phyloP scores from a whole-genome alignment of 2,888 invertebrate genomes.

The Cheilosia vulpina region DNA sequence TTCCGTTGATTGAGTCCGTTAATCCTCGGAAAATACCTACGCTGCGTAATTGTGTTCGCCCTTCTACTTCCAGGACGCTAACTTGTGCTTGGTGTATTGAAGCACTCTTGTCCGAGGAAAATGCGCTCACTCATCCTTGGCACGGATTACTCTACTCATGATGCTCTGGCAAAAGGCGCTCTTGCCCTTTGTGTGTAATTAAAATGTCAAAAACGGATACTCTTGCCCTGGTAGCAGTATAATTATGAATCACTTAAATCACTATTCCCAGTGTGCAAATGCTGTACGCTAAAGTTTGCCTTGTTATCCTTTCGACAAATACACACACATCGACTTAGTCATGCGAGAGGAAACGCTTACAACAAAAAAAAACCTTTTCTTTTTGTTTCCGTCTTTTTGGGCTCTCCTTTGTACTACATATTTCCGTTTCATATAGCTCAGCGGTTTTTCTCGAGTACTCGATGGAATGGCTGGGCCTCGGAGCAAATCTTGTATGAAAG shows the following conservation, averaged over 20 bases:
- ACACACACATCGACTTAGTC: not conserved
- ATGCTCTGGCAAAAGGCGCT: not conserved
- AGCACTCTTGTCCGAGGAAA: constrained; percentile 6
- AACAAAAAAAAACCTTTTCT: not conserved
- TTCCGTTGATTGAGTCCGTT: constrained; percentile 32
- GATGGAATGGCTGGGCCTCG: constrained; percentile 17
- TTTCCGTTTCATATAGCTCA: constrained; percentile 22
- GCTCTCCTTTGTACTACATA: not conserved
- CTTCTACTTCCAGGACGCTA: not conserved
- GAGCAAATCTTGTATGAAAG: constrained; percentile 7
- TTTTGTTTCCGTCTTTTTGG: constrained; percentile 7
- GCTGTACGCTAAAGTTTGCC: constrained; percentile 21
- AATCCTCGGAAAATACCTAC: constrained; percentile 14
- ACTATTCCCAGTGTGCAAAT: constrained; percentile 2
- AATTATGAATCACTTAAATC: constrained; percentile 50
- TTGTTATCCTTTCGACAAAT: constrained; percentile 36
- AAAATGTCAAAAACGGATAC: constrained; percentile 54
- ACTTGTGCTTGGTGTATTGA: not conserved
- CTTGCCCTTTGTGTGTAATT: constrained; percentile 43
- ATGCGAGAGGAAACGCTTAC: not conserved
- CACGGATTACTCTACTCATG: constrained; percentile 19
- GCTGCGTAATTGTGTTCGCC: constrained; percentile 20
- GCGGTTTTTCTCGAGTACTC: constrained; percentile 20
- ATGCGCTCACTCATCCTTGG: constrained; percentile 38
- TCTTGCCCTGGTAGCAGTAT: constrained; percentile 11